These are phyloP conservation scores for Limenitis arthemis DNA, from an alignment of 2,888 invertebrate species.

Conservation along the genomic window DNA sequence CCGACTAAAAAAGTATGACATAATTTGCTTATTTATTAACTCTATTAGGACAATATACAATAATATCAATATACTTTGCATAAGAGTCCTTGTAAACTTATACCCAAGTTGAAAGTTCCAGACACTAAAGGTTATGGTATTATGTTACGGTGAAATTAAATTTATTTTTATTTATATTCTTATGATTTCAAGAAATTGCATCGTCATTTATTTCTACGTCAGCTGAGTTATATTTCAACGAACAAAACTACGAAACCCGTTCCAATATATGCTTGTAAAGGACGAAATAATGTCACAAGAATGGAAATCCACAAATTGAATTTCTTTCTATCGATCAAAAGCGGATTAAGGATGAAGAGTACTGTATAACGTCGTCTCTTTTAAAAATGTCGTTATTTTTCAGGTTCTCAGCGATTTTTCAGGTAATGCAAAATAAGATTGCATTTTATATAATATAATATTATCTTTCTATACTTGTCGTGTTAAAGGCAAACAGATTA, in stretches of 20 bases:
- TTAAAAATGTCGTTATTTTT: conserved; percentile 83
- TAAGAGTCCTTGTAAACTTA: conserved; percentile 95
- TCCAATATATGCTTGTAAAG: conserved; percentile 91
- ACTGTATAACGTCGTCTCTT: conserved; percentile 93
- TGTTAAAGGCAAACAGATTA: too few relatives aligned
- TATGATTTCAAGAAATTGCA: conserved; percentile 93
- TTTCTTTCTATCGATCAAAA: conserved; percentile 96
- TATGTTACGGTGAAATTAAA: conserved; percentile 88
- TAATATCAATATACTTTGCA: too few relatives aligned
- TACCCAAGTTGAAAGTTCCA: conserved; percentile 74
- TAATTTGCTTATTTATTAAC: too few relatives aligned
- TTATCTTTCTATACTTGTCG: too few relatives aligned
- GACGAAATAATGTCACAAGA: conserved; percentile 93
- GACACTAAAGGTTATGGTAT: too few relatives aligned
- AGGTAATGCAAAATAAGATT: conserved; percentile 76
- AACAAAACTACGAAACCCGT: conserved; percentile 98
- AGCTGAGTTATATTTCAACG: conserved; percentile 95
- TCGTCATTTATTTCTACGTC: conserved; percentile 95
- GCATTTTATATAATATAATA: too few relatives aligned
- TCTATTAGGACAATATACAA: too few relatives aligned
- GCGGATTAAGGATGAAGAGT: conserved; percentile 95
- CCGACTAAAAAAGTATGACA: too few relatives aligned
- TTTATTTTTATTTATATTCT: conserved; percentile 87
- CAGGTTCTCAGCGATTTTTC: conserved; percentile 91
- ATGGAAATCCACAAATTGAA: conserved; percentile 95